Evolutionary conservation across 2,113 vertebrate genomes (phyloP).

Genomic region (western clawed frog (Xenopus tropicalis)): UCB_Xtro_10.0 CM004452.2:5493001-5493500

Average conservation of each 20-base stretch:
- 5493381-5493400: conserved; percentile 35
- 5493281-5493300: conserved; percentile 80
- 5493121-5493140: conserved; percentile 46
- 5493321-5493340: conserved; percentile 84
- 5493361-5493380: conserved; percentile 74
- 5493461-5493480: no score
- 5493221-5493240: conserved; percentile 88
- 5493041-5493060: conserved; percentile 49
- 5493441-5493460: no score
- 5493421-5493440: no score
- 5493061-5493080: conserved; percentile 90
- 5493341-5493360: conserved; percentile 87
- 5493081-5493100: conserved; percentile 85
- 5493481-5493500: no score
- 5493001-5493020: no score
- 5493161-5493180: conserved; percentile 73
- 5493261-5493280: conserved; percentile 77
- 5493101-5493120: conserved; percentile 68
- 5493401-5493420: no score
- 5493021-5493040: not conserved
- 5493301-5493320: conserved; percentile 80
- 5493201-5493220: conserved; percentile 83
- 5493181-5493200: conserved; percentile 74
- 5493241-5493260: conserved; percentile 82
- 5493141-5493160: conserved; percentile 61